These are phyloP conservation scores for Cryptoblepharus egeriae DNA, from an alignment of 2,797 vertebrate genomes.

Conservation along the genomic window DNA sequence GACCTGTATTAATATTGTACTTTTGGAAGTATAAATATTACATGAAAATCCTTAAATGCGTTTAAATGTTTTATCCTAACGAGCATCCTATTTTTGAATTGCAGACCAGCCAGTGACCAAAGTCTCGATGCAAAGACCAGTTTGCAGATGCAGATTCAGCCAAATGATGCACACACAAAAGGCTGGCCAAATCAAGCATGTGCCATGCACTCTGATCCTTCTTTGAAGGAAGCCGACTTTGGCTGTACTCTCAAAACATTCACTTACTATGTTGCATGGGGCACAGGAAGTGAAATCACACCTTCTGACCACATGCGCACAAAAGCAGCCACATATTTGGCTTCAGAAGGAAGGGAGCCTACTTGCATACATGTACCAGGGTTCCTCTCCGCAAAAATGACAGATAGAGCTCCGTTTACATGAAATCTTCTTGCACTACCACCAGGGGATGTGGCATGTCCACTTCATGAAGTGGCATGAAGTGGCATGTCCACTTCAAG, in stretches of 20 bases:
- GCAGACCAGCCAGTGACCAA: background rate
- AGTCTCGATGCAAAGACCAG: background rate
- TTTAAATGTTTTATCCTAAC: conserved; percentile 75
- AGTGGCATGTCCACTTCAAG: too few species aligned
- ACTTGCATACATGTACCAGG: too few species aligned
- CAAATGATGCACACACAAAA: background rate
- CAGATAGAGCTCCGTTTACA: too few species aligned
- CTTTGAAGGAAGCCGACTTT: background rate
- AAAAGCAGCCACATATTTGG: too few species aligned
- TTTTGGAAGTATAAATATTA: conserved; percentile 89
- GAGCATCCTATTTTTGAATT: background rate
- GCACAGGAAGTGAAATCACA: too few species aligned
- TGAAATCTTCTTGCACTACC: too few species aligned
- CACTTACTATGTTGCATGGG: too few species aligned
- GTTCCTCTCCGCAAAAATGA: too few species aligned
- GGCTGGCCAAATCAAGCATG: background rate
- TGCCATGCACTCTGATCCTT: background rate
- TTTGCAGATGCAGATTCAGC: background rate
- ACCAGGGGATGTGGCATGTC: too few species aligned
- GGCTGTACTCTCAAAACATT: background rate
- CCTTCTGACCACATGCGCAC: too few species aligned
- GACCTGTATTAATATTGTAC: conserved; percentile 92
- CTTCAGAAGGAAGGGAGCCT: too few species aligned
- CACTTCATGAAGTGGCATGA: too few species aligned
- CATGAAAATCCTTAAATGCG: conserved; percentile 81